A percentile compares a stretch with the other conserved stretches of the same genome.
Evolutionary conservation across 2,888 invertebrate genomes (phyloP).

Genomic region (Zygaena filipendulae): DNA sequence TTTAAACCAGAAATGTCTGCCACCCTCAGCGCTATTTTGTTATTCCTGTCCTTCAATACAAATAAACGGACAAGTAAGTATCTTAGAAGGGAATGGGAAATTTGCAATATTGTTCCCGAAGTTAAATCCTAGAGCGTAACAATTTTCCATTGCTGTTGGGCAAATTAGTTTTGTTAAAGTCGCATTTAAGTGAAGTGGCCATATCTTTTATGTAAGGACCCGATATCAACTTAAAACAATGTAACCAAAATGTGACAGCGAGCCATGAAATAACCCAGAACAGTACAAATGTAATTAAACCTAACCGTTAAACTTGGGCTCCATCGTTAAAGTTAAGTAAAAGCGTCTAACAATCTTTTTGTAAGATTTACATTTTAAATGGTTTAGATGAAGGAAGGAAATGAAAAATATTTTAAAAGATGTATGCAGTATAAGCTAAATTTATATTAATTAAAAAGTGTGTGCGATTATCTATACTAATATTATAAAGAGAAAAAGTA

Average conservation of each 20-base stretch:
- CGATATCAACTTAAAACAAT: conserved; percentile 52
- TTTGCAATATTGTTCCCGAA: conserved; percentile 20
- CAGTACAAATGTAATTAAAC: conserved; percentile 52
- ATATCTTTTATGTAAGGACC: conserved; percentile 42
- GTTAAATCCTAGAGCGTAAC: conserved; percentile 18
- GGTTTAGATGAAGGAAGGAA: conserved; percentile 26
- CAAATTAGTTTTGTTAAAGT: conserved; percentile 37
- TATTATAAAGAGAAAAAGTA: too few species aligned
- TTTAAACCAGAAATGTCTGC: conserved; percentile 17
- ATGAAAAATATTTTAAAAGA: conserved; percentile 25
- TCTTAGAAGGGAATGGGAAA: conserved; percentile 5
- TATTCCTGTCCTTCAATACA: not conserved
- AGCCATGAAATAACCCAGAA: conserved; percentile 39
- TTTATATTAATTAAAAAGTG: too few species aligned
- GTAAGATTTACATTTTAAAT: conserved; percentile 42
- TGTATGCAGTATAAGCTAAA: too few species aligned
- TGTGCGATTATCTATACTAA: conserved; percentile 39
- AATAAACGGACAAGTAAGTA: too few species aligned
- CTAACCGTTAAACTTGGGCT: conserved; percentile 43
- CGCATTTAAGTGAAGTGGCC: conserved; percentile 34
- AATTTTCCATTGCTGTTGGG: conserved; percentile 30
- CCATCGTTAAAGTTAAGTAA: conserved; percentile 46
- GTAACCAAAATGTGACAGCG: conserved; percentile 44
- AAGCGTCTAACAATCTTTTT: conserved; percentile 38
- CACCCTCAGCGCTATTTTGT: conserved; percentile 9